Evolutionary conservation across 2,888 invertebrate genomes (phyloP), one percentile per base, ranked within the genome.

Genomic region (Eudasyphora cyanicolor): DNA sequence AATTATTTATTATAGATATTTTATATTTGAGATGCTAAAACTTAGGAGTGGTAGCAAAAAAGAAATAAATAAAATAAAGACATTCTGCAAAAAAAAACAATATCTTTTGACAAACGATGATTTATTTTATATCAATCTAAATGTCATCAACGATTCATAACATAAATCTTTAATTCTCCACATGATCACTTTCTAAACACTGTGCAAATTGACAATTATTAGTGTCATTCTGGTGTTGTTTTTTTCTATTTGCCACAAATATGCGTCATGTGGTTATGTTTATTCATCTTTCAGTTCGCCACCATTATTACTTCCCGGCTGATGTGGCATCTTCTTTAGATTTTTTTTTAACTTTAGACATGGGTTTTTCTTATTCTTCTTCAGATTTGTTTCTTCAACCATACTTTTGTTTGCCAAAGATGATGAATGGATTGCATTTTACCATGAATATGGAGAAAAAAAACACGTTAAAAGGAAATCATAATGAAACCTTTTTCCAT

Each of bases 361-460:
- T n/a, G 4, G 51, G 14, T 57, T 57, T 57, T 27, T 10, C 57
- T 27, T 57, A 24, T 57, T 57, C 57, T 57, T 57, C 57, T 24
- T 45, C n/a, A 12, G 45, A 5, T 24, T 27, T 27, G 2, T 10
- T 27, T 19, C 5, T 24, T 51, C 51, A n/a, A n/a, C n/a, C n/a
- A 51, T 21, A n/a, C 27, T 27, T 42, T 67, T 42, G 67, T 67
- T 67, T 67, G 67, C 54, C 54, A 54, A 71, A 71, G 71, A 71
- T 71, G 71, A 71, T 71, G 71, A 71, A 71, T 71, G 71, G n/a
- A 35, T 54, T 54, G 71, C 71, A 57, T 54, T 71, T 71, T 71
- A 38, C 54, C 71, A 71, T 57, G 24, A 45, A 67, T 2, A 14
- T n/a, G n/a, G n/a, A n/a, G n/a, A n/a, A n/a, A n/a, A n/a, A n/a